Conservation (phyloP, 2,113 vertebrate species). For the Oriolus oriolus region DNA sequence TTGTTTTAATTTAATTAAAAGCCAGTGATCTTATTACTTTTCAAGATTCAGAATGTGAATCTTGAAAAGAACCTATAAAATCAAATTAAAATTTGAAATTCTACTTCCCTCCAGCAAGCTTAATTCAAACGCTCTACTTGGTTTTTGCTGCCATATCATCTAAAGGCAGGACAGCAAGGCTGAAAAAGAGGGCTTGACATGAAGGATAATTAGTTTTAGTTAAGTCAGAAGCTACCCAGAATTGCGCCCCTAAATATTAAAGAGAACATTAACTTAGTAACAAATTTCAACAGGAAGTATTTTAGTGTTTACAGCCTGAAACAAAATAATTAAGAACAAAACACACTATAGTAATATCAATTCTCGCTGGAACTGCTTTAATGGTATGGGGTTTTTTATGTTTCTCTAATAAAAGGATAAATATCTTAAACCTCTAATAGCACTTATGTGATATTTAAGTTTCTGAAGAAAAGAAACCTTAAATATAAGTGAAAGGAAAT, state of each 20-base stretch:
- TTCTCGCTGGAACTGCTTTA: background rate
- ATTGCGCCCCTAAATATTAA: slow-evolving; percentile 32
- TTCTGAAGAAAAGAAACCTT: background rate
- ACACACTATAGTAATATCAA: background rate
- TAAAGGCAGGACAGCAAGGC: background rate
- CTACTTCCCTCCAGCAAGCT: background rate
- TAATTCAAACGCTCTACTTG: slow-evolving; percentile 1
- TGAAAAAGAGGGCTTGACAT: background rate
- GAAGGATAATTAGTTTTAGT: background rate
- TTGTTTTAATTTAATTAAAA: slow-evolving; percentile 36
- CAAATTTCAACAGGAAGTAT: background rate
- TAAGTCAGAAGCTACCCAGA: background rate
- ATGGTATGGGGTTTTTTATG: background rate
- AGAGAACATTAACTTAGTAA: background rate
- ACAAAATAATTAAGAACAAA: background rate
- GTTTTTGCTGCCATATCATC: background rate
- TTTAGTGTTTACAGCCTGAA: background rate
- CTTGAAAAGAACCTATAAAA: background rate
- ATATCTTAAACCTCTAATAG: background rate
- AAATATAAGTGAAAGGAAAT: background rate
- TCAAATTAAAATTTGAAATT: background rate
- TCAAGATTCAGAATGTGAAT: background rate
- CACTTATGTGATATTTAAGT: background rate
- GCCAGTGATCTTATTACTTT: background rate
- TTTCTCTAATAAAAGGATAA: background rate